Conservation (phyloP, 37 sponge, comb jelly and placozoan genomes). For the Ianthella basta region DNA sequence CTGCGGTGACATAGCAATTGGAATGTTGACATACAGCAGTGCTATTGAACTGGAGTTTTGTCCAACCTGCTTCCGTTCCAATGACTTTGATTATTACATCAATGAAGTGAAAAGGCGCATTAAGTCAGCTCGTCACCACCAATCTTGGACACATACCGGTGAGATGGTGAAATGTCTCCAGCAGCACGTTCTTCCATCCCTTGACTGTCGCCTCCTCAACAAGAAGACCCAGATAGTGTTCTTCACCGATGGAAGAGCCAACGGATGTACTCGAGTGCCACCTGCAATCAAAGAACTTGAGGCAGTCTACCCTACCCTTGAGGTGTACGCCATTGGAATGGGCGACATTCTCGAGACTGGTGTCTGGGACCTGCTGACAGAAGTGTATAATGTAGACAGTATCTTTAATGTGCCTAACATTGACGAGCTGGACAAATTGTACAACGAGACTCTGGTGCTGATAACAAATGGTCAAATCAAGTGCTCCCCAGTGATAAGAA, state of each 20-base stretch:
- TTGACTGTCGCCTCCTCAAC: not conserved
- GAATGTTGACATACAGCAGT: slow-evolving; percentile 29
- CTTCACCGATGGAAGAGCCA: slow-evolving; percentile 45
- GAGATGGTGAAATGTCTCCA: not conserved
- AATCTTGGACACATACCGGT: not conserved
- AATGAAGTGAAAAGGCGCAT: not conserved
- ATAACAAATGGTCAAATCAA: no score
- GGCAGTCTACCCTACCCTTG: not conserved
- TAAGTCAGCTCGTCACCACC: not conserved
- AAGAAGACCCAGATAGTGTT: slow-evolving; percentile 34
- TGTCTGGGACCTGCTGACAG: slow-evolving; percentile 7
- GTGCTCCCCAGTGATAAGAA: no score
- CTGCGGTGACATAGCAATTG: slow-evolving; percentile 19
- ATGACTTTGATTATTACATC: not conserved
- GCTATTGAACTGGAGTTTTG: slow-evolving; percentile 39
- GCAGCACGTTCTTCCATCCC: slow-evolving; percentile 3
- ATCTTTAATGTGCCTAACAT: slow-evolving; percentile 33
- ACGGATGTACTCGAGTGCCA: slow-evolving; percentile 8
- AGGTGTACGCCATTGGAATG: slow-evolving; percentile 40
- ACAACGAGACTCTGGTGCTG: no score
- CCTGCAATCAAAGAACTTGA: not conserved
- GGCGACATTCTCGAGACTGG: not conserved
- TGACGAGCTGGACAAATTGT: slow-evolving; percentile 20
- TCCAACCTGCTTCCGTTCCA: not conserved
- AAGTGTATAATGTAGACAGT: not conserved